Evolutionary conservation across 2,888 invertebrate genomes (phyloP), one percentile per base, ranked within the genome.

Genomic region (Drosophila pseudotakahashii): DNA sequence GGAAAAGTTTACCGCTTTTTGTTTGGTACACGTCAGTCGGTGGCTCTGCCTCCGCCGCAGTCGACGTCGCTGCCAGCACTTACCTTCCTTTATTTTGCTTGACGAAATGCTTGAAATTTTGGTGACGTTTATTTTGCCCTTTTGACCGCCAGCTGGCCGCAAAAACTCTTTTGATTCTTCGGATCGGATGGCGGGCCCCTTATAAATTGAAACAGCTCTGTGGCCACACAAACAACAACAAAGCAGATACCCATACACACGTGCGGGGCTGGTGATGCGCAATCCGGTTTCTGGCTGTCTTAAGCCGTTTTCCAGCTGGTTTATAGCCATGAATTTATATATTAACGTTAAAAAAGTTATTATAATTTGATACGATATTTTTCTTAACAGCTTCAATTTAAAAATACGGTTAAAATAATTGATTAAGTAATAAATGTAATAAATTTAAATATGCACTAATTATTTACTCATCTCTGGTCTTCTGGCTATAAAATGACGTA

Each of bases 11-110:
- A 58, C 61, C 48, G 44, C 30, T 4, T 61, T 64, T 44, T 64
- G 57, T 64, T 71, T 62, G 67, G 58, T 66, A 79, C 79, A 79
- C 79, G 76, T 80, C 76, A 83, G 60, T 14, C 30, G 37, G 41
- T n/a, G 16, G 47, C 45, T 16, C n/a, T 7, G 30, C 7, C 26
- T 5, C 37, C 6, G 23, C 10, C 48, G 48, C 41, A 16, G 62
- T 30, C 50, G 42, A 16, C 48, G 44, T 63, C 44, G 36, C 50
- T 51, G 37, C 42, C 10, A 11, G 14, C 50, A 63, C 42, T 51
- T 62, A 64, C 64, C 64, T 23, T 44, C 36, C 16, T 58, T 53
- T 26, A 5, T 13, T 16, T 11, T 2, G 4, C 5, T 14, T 23
- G 5, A 7, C 13, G 16, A 14, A 41, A n/a, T 34, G 39, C 19